phyloP scores from a whole-genome alignment of 2,888 invertebrate genomes.

The Antitype chi region DNA sequence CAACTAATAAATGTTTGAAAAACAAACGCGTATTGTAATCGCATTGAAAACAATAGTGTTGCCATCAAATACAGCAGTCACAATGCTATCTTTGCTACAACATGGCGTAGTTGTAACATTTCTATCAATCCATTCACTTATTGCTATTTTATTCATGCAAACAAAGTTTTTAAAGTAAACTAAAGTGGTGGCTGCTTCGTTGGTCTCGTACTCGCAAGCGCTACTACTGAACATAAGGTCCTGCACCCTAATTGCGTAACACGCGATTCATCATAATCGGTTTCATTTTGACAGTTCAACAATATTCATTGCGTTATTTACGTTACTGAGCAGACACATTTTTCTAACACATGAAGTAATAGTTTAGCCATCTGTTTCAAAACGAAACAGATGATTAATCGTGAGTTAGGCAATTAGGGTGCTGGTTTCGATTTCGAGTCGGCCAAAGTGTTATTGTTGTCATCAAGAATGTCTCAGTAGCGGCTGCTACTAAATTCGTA shows the following conservation, averaged over 20 bases:
- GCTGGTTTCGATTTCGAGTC: neutral
- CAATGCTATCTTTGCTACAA: constrained; percentile 33
- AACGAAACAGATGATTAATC: no score
- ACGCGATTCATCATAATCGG: no score
- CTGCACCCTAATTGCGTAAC: no score
- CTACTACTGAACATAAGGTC: neutral
- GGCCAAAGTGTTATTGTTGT: neutral
- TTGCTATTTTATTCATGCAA: constrained; percentile 6
- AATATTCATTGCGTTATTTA: no score
- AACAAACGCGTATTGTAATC: constrained; percentile 30
- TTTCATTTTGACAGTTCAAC: no score
- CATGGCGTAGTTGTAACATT: constrained; percentile 13
- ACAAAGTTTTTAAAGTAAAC: constrained; percentile 17
- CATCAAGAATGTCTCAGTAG: neutral
- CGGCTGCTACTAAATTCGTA: no score
- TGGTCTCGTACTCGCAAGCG: neutral
- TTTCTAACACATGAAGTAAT: no score
- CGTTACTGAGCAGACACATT: no score
- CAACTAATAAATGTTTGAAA: constrained; percentile 29
- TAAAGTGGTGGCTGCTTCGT: neutral
- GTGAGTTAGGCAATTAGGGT: no score
- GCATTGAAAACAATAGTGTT: constrained; percentile 44
- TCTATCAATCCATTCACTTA: constrained; percentile 21
- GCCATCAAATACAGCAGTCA: constrained; percentile 24
- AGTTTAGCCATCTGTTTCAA: no score